These are phyloP conservation scores for Drosophila niveifrons DNA, from an alignment of 2,888 invertebrate species.

Conservation along the genomic window DNA sequence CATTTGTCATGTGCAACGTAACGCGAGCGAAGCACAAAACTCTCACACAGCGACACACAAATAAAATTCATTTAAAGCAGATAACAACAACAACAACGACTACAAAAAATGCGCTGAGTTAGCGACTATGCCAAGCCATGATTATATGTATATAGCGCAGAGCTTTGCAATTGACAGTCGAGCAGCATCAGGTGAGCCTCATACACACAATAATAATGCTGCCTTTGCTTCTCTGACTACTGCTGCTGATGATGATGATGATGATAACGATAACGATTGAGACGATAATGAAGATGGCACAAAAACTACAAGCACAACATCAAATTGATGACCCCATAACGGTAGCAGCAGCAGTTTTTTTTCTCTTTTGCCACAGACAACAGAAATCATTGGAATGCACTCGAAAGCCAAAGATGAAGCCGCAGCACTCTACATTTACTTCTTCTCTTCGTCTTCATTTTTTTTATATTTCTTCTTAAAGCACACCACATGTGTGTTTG, in stretches of 20 bases:
- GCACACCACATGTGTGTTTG: neutral
- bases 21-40: neutral
- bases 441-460: neutral
- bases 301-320: neutral
- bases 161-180: slow-evolving; percentile 30
- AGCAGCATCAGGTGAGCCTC: slow-evolving; percentile 20
- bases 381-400: slow-evolving; percentile 7
- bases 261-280: neutral
- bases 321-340: slow-evolving; percentile 8
- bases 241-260: neutral
- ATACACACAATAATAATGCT: neutral
- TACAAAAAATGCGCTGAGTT: slow-evolving; percentile 25
- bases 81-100: slow-evolving; percentile 16
- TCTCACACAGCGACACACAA: slow-evolving; percentile 27
- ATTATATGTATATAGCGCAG: slow-evolving; percentile 19
- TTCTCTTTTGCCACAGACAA: neutral
- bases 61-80: slow-evolving; percentile 57
- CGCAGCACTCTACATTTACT: neutral
- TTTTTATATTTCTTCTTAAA: no score
- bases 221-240: no score
- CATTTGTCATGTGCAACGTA: slow-evolving; percentile 59
- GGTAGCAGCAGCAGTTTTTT: slow-evolving; percentile 1
- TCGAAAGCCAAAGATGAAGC: slow-evolving; percentile 4
- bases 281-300: neutral
- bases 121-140: slow-evolving; percentile 30